Base-by-base conservation (phyloP, 2,797 vertebrate species). In the Otolemur crassicaudatus region DNA sequence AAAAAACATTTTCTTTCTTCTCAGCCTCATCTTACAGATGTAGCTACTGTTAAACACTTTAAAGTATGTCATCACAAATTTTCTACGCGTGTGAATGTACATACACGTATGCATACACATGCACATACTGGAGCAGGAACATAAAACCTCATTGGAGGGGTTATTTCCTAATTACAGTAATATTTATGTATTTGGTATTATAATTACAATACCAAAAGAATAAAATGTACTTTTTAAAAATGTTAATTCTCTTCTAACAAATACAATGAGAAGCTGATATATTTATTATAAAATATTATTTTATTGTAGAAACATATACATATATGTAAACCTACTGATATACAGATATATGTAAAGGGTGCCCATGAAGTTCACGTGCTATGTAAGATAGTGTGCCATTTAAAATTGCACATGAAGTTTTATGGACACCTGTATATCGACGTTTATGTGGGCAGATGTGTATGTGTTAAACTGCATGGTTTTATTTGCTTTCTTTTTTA, bases 81-180 rank as follows among this genome's bases (percentile, higher is more conserved):
- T 53, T 53, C 49, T 53, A 16, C 4, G 14, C 49, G 16, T 53
- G 49, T 16, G 14, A 14, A 16, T 5, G 14, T 16, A 14, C 16
- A 16, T 13, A 53, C 49, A 16, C 49, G 16, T 16, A 5, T 53
- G 14, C 49, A 5, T 53, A 53, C 49, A 53, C 14, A 14, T 53
- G 5, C 2, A 14, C 49, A 53, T 4, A 83, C 3, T 88, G 94
- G 9, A 49, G 4, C 63, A 79, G 31, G 22, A 94, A 20, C 19
- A 53, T 72, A 58, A 96, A 93, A 76, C 14, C 77, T 85, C 56
- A 83, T 49, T 76, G 82, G 89, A 82, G 37, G 34, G n/a, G 90
- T 72, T 31, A 2, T 83, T 94, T 95, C 46, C 34, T 86, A 53
- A 61, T 49, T 86, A 23, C 17, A 91, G 0, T 25, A 60, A 13